Evolutionary conservation across 1,140 invertebrate genomes (phyloP), one percentile per base, ranked within the genome.

Genomic region (Nilaparvata lugens): DNA sequence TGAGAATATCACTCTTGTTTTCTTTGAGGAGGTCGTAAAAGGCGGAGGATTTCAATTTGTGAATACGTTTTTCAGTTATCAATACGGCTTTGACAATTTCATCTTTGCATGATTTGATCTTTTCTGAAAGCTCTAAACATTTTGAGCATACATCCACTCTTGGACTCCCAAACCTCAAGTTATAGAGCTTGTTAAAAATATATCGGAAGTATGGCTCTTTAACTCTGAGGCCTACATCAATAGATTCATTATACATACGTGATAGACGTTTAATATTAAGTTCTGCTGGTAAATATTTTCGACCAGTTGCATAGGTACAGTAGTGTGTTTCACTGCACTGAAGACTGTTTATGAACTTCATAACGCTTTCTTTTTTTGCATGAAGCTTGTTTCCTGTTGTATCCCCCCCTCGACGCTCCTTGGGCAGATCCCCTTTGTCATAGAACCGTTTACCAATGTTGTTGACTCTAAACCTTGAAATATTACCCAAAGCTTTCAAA

Each of bases 1-100:
- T 67, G 9, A 62, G 48, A 23, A 67, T 16, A 23, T 62, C 53
- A 13, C 62, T 48, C 40, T 65, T 56, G 60, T 67, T 59, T 61
- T 72, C 62, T 53, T 65, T 65, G 0, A 73, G 24, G 21, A 65
- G 48, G n/a, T 68, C 19, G 64, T 64, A 72, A 65, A 73, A 73
- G 18, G 61, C 62, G 28, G 69, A 69, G 31, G 68, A 66, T 59
- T 60, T 66, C 45, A 66, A 54, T 60, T 66, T 71, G 52, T 72
- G 69, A 0, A 68, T 48, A 42, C 60, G 19, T 51, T 61, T 52
- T 58, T 70, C 52, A 57, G 56, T 53, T 21, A 61, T 63, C 18
- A 71, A 56, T 14, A 60, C 51, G 0, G 52, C 14, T 58, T 62
- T 62, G 51, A 51, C 43, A 16, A 38, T 25, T 48, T 42, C 52